Conservation (phyloP, 2,888 invertebrate genomes). For the Philhelius pedissequus region DNA sequence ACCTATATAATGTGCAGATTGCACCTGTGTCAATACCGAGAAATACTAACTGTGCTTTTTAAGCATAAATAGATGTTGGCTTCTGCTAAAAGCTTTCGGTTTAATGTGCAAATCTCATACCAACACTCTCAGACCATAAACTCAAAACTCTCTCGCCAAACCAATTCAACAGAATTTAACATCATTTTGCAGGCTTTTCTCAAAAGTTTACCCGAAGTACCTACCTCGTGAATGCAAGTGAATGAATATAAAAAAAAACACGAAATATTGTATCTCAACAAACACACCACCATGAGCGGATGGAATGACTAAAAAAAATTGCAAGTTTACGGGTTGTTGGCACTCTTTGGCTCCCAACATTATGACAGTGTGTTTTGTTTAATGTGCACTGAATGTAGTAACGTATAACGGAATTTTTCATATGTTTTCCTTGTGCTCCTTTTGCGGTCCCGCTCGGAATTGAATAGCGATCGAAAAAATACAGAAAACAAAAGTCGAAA, state of each 20-base stretch:
- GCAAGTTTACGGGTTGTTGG: conserved; percentile 69
- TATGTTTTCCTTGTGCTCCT: conserved; percentile 53
- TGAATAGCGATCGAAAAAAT: conserved; percentile 15
- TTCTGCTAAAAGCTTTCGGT: conserved; percentile 40
- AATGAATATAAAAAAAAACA: conserved; percentile 32
- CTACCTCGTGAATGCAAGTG: neutral
- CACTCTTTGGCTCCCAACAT: conserved; percentile 66
- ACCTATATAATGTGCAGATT: conserved; percentile 32
- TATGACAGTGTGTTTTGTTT: conserved; percentile 68
- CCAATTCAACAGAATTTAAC: conserved; percentile 56
- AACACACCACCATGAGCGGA: conserved; percentile 51
- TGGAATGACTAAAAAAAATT: conserved; percentile 52
- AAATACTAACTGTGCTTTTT: conserved; percentile 44
- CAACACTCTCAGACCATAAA: conserved; percentile 2
- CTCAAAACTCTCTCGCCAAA: conserved; percentile 51
- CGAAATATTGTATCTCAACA: conserved; percentile 65
- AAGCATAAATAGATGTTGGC: conserved; percentile 47
- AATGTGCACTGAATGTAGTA: conserved; percentile 67
- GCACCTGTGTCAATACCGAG: conserved; percentile 52
- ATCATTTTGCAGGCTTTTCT: conserved; percentile 65
- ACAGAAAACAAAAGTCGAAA: conserved; percentile 17
- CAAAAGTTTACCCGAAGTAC: conserved; percentile 48
- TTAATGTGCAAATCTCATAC: conserved; percentile 52
- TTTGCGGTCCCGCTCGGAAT: conserved; percentile 43
- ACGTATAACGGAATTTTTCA: conserved; percentile 65